Evolutionary conservation across 2,113 vertebrate species (phyloP).

Genomic region (Agelaius phoeniceus): DNA sequence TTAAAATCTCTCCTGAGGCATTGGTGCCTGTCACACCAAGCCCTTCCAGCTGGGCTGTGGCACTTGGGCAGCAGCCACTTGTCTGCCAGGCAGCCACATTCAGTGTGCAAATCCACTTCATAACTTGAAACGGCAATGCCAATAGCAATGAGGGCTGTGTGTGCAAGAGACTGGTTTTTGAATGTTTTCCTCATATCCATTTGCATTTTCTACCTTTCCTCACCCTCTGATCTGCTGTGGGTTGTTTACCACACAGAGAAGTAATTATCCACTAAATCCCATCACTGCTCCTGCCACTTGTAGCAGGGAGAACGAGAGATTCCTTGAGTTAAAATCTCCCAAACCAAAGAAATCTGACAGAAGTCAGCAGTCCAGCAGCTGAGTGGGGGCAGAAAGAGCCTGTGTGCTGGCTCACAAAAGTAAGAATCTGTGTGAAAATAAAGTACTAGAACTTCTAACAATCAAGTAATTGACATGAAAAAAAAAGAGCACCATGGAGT

Average conservation of each 20-base stretch:
- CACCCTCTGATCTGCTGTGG: background rate
- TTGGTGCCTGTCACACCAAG: background rate
- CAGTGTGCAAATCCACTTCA: background rate
- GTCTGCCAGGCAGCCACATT: background rate
- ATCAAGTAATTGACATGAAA: background rate
- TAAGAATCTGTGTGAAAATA: background rate
- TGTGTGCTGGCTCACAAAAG: fast-evolving
- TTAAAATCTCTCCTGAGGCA: background rate
- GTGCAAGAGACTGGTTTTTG: fast-evolving
- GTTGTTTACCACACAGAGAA: background rate
- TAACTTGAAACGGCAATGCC: fast-evolving
- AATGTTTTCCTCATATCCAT: background rate
- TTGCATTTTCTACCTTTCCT: background rate
- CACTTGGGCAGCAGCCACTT: background rate
- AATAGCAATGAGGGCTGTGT: fast-evolving
- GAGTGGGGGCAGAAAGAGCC: background rate
- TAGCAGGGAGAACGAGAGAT: fast-evolving
- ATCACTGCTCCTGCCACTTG: background rate
- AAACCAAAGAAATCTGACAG: background rate
- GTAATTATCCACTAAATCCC: background rate
- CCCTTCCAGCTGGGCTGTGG: background rate
- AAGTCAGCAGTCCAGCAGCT: background rate
- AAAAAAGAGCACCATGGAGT: background rate
- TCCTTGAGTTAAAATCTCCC: background rate
- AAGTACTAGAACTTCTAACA: background rate